Percentiles rank a stretch among this genome's conserved stretches.
These are phyloP conservation scores for Staurois parvus DNA, from an alignment of 2,797 vertebrate genomes.

Conservation along the genomic window DNA sequence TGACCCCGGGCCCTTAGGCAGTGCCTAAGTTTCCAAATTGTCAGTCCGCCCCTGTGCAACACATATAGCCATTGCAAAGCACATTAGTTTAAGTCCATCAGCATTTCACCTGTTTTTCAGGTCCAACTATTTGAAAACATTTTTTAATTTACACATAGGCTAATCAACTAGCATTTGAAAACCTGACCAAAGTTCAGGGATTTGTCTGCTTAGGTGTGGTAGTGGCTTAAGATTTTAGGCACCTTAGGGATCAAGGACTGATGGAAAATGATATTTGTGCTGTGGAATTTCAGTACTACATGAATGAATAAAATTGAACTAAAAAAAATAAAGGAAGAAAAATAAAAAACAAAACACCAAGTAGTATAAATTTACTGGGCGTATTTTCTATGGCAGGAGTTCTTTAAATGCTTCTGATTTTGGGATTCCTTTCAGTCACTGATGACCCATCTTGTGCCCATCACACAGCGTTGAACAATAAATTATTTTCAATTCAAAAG, in stretches of 20 bases:
- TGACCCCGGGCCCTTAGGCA: no score
- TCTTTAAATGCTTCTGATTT: slow-evolving; percentile 5
- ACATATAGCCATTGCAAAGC: background rate
- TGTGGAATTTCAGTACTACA: background rate
- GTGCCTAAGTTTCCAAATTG: no score
- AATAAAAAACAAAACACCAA: background rate
- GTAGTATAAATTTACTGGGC: background rate
- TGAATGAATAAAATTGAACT: background rate
- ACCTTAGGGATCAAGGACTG: background rate
- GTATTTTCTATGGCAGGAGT: background rate
- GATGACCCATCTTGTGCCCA: slow-evolving; percentile 27
- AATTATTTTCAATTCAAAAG: slow-evolving; percentile 32
- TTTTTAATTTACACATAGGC: background rate
- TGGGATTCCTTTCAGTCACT: slow-evolving; percentile 14
- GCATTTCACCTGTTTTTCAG: background rate
- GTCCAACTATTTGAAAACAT: background rate
- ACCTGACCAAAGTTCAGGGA: background rate
- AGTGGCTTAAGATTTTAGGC: background rate
- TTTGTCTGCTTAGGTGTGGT: background rate
- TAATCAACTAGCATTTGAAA: background rate
- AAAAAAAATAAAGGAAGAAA: no score
- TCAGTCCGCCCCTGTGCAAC: no score
- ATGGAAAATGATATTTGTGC: background rate
- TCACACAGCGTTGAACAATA: slow-evolving; percentile 29
- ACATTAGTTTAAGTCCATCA: background rate